Conservation (phyloP, 2,797 vertebrate species). For the Leuciscus waleckii region DNA sequence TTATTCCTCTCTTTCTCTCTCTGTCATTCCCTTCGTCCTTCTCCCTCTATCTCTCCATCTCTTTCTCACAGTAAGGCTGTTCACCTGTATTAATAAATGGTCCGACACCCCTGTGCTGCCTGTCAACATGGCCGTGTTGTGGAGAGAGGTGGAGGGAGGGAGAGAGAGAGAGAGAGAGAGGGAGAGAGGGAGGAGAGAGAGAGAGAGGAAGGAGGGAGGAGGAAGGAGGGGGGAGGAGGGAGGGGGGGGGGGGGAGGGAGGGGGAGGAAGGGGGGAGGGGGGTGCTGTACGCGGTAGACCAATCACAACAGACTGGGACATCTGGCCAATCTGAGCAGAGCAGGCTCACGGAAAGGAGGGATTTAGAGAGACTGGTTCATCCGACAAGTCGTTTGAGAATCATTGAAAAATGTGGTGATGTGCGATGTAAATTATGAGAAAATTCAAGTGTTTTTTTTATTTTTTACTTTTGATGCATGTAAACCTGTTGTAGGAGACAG, state of each 20-base stretch:
- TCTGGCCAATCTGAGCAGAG: no score
- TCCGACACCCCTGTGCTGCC: conserved; percentile 9
- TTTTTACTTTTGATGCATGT: no score
- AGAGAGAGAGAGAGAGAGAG: neutral
- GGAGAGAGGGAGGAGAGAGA: neutral
- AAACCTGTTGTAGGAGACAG: no score
- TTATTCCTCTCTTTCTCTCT: conserved; percentile 18
- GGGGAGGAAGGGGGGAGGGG: neutral
- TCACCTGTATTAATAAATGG: conserved; percentile 48
- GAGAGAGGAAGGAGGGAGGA: neutral
- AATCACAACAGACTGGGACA: no score
- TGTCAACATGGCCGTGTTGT: conserved; percentile 29
- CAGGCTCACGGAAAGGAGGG: no score
- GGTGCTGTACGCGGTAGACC: neutral
- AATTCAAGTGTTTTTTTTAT: no score
- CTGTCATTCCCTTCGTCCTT: conserved; percentile 29
- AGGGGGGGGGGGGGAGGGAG: neutral
- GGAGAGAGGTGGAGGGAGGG: neutral
- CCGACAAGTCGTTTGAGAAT: no score
- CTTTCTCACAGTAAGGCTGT: conserved; percentile 5
- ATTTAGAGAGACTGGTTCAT: no score
- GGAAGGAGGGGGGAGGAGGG: neutral
- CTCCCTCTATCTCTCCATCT: conserved; percentile 23
- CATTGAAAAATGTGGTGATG: no score
- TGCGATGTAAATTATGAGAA: no score